Evolutionary conservation across 1,140 invertebrate species (phyloP), one percentile per base, ranked within the genome.

Genomic region (Hermetia illucens): DNA sequence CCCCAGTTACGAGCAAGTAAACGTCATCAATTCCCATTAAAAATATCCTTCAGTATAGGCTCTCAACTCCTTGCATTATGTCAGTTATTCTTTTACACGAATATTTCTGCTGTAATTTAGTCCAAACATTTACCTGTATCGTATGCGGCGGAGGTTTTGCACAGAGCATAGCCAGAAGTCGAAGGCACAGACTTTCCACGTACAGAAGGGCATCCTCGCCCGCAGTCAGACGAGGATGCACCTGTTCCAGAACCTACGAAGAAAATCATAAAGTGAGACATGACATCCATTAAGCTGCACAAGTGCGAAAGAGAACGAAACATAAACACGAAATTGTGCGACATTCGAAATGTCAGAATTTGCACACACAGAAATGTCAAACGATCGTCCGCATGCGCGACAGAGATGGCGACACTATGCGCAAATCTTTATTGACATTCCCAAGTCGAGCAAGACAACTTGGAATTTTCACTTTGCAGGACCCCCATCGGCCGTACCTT

Each of bases 151-250:
- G 79, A 27, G 87, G 84, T 44, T 78, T 74, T 24, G 81, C 79
- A 64, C 87, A 93, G 20, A 97, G 68, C 74, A 87, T 87, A 3
- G 78, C 79, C 47, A 96, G 63, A 25, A 96, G 70, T 39, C 85
- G 78, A 13, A 96, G 65, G 51, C 93, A 91, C 30, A 96, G 71
- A 40, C 76, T 79, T 65, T 97, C 92, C 32, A 96, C 86, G 61
- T 92, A 95, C 38, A 89, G 75, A 45, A 96, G 66, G 1, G 91
- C 91, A 68, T 92, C 90, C 48, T 92, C 82, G 52, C 82, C 75
- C 16, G 86, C 86, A 43, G 72, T 77, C 50, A 96, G 64, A 29
- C 77, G 78, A 6, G 87, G 83, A 65, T 95, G 88, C 35, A 92
- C 84, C 65, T 91, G 85, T 50, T 86, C 79, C 62, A 91, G 68